Evolutionary conservation across 2,888 invertebrate genomes (phyloP), one percentile per base, ranked within the genome.

Genomic region (Microctonus aethiopoides): DNA sequence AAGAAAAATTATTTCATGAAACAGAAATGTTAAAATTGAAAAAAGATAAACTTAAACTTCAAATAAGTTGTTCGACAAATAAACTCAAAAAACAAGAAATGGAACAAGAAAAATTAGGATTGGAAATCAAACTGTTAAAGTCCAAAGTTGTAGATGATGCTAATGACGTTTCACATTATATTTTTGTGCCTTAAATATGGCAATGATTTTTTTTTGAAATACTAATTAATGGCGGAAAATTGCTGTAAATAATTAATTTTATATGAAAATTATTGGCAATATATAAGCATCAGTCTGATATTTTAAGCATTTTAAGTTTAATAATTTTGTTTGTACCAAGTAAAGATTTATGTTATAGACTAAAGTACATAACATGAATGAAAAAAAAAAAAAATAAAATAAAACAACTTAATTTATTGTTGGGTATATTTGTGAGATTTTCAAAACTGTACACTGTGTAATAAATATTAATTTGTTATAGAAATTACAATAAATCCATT

Each of bases 41-140:
- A 54, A 83, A 83, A 56, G 83, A 83, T 63, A 89, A 90, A 86
- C 88, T 90, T 26, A 89, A 87, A 68, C 67, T 79, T 16, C 82
- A 82, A 60, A 84, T 83, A 62, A 81, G 79, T 68, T 82, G 82
- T 67, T 83, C 80, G 62, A 76, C 79, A 0, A 82, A 80, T 22
- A 82, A 83, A 51, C 80, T 84, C 61, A 77, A 77, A 20, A 82
- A 82, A 51, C 81, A 85, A 51, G 83, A 85, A 70, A 81, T 83
- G 82, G 82, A 83, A 24, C 83, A 82, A 51, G 85, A 84, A 70
- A 85, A 85, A 62, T 74, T 85, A 10, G 77, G 83, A 29, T 79
- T 85, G 0, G 84, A 85, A 72, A 85, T 85, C 34, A 85, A 84
- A 72, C 73, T 85, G 56, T 67, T 85, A 0, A 80, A 84, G 67